Percentiles rank a stretch among this genome's conserved stretches.
These are phyloP conservation scores for Enteromius thamalakanensis DNA, from an alignment of 2,797 vertebrate species.

Conservation along the genomic window DNA sequence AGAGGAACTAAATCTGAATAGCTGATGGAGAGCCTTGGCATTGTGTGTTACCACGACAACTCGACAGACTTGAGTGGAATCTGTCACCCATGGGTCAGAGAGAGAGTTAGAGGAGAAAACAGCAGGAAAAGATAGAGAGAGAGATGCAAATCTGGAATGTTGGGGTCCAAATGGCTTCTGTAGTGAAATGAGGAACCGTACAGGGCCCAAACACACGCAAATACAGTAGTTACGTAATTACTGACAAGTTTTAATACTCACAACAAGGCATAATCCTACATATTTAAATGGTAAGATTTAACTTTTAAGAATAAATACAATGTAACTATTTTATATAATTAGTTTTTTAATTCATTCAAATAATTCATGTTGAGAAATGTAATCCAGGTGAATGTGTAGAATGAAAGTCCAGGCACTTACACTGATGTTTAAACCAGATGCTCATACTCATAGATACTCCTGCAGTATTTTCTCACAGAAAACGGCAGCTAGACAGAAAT, in stretches of 20 bases:
- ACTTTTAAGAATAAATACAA: too few relatives aligned
- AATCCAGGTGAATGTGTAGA: background rate
- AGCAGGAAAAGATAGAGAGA: background rate
- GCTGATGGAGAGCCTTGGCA: slow-evolving; percentile 1
- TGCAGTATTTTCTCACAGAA: slow-evolving; percentile 1
- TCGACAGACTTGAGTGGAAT: slow-evolving; percentile 50
- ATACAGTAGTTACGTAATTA: background rate
- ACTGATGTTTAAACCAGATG: slow-evolving; percentile 18
- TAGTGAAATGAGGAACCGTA: background rate
- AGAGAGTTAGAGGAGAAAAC: slow-evolving; percentile 1
- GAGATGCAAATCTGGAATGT: slow-evolving; percentile 3
- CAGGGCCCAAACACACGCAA: background rate
- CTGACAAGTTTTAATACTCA: background rate
- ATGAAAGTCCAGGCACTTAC: background rate
- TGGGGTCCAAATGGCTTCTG: background rate
- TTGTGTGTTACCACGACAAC: slow-evolving; percentile 55
- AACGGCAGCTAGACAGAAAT: background rate
- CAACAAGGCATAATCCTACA: background rate
- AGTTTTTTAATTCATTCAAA: background rate
- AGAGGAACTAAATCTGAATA: slow-evolving; percentile 14
- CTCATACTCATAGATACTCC: slow-evolving; percentile 12
- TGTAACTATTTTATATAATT: too few relatives aligned
- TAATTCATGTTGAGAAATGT: background rate
- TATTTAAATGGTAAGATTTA: background rate
- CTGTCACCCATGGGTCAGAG: slow-evolving; percentile 26